Evolutionary conservation across 2,797 vertebrate genomes (phyloP).

Genomic region (Delichon dasypus): DNA sequence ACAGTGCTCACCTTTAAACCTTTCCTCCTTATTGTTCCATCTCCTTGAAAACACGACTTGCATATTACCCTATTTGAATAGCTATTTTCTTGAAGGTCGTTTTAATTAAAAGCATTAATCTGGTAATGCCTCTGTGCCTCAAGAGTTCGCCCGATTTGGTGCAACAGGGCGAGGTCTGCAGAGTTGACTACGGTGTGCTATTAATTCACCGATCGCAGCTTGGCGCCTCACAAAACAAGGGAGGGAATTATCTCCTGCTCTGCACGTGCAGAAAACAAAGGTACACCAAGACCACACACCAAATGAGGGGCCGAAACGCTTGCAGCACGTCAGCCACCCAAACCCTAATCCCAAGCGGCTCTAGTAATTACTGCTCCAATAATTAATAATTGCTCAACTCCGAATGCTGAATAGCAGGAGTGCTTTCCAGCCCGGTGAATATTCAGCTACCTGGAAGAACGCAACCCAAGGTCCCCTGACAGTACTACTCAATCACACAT

Average conservation of each 20-base stretch:
- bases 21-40: neutral
- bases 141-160: neutral
- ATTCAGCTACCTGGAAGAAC: neutral
- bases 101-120: neutral
- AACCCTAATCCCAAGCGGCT: neutral
- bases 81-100: neutral
- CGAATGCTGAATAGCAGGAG: neutral
- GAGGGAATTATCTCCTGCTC: neutral
- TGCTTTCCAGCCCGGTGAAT: neutral
- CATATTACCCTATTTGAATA: neutral
- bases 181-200: neutral
- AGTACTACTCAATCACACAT: neutral
- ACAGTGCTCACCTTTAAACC: neutral
- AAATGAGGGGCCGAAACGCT: neutral
- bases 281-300: neutral
- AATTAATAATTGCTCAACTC: neutral
- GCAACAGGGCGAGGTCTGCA: neutral
- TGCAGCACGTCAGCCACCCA: neutral
- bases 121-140: neutral
- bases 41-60: neutral
- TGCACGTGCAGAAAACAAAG: neutral
- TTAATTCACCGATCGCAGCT: neutral
- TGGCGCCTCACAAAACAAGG: neutral
- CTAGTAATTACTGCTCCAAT: neutral
- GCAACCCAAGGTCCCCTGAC: neutral